Percentiles rank a stretch among this genome's conserved stretches.
Conservation (phyloP, 2,797 vertebrate genomes). For the Muraenolepis orangiensis region DNA sequence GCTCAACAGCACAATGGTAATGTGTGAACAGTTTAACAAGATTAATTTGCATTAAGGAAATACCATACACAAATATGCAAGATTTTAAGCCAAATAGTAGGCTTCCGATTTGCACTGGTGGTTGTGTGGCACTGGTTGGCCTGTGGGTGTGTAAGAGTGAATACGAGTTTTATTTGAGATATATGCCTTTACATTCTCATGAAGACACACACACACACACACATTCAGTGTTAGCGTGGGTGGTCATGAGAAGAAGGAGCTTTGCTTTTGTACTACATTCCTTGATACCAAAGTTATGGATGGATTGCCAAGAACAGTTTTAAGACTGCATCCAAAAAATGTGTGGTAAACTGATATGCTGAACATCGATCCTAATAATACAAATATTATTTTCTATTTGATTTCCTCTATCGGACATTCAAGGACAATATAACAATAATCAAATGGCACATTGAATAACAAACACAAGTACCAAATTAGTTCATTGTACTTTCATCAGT, state of each 20-base stretch:
- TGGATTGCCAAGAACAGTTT: neutral
- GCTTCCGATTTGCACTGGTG: neutral
- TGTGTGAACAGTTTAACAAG: neutral
- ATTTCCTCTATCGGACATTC: neutral
- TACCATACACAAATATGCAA: neutral
- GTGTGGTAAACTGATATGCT: neutral
- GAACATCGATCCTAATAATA: neutral
- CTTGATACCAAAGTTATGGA: neutral
- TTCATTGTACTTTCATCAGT: neutral
- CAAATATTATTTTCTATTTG: neutral
- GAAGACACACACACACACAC: neutral
- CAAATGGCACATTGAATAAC: neutral
- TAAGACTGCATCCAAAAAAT: neutral
- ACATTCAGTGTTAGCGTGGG: too few relatives aligned
- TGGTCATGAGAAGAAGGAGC: neutral
- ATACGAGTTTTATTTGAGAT: neutral
- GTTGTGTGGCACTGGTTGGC: neutral
- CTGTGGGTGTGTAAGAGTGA: neutral
- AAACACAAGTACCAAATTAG: neutral
- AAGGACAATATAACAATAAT: neutral
- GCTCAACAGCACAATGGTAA: neutral
- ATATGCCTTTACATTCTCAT: neutral
- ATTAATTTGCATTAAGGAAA: neutral
- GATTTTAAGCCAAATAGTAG: neutral
- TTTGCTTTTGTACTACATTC: neutral